Evolutionary conservation across 2,888 invertebrate species (phyloP).

Genomic region (Temnothorax ravouxi): DNA sequence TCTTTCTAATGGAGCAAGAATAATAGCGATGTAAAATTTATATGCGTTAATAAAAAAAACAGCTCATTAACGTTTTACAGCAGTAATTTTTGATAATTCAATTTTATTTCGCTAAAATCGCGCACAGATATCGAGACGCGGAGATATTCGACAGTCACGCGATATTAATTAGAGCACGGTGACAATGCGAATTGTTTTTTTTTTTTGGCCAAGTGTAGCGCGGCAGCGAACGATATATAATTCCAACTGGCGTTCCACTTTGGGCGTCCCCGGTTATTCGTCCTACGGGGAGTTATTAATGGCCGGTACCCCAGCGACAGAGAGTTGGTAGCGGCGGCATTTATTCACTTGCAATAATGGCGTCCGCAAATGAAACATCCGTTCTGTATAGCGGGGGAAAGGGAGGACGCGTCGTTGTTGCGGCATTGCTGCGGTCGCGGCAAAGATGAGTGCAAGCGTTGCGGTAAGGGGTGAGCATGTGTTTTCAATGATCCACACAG

Average conservation of each 20-base stretch:
- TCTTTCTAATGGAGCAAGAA: not conserved
- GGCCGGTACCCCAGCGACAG: constrained; percentile 47
- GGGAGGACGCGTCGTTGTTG: constrained; percentile 40
- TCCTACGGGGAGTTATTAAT: constrained; percentile 70
- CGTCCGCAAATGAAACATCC: constrained; percentile 60
- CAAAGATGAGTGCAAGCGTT: constrained; percentile 50
- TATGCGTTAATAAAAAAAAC: not conserved
- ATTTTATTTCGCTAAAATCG: not conserved
- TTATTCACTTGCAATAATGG: constrained; percentile 71
- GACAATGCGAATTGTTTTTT: constrained; percentile 53
- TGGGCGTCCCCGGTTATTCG: constrained; percentile 68
- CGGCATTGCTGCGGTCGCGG: constrained; percentile 41
- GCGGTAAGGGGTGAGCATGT: constrained; percentile 38
- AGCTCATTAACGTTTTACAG: constrained; percentile 15
- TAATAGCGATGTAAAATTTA: not conserved
- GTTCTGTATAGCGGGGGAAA: constrained; percentile 13
- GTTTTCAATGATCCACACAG: constrained; percentile 41
- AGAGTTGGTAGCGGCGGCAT: constrained; percentile 55
- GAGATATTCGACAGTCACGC: constrained; percentile 11
- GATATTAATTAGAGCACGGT: constrained; percentile 41
- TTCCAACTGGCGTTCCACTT: constrained; percentile 65
- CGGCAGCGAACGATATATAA: constrained; percentile 48
- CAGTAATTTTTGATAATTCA: not conserved
- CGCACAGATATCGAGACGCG: not conserved
- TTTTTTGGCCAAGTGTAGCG: constrained; percentile 25